Conservation (phyloP, 2,888 invertebrate species). For the Drosophila bunnanda region DNA sequence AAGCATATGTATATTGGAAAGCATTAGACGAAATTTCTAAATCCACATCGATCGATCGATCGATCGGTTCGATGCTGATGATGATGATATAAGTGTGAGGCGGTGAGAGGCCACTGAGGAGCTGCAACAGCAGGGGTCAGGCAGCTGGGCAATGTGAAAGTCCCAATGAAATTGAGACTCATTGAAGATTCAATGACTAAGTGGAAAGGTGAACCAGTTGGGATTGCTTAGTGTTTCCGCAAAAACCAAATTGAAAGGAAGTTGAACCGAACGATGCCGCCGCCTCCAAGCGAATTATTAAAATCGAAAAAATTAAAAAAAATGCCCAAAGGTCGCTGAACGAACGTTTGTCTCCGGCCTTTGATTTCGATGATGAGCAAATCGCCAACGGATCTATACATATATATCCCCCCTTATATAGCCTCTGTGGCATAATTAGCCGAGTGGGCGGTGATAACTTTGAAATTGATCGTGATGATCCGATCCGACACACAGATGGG, state of each 20-base stretch:
- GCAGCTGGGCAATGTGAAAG: constrained; percentile 59
- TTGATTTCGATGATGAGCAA: constrained; percentile 43
- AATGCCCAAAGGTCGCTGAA: constrained; percentile 72
- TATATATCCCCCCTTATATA: constrained; percentile 21
- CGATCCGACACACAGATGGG: constrained; percentile 5
- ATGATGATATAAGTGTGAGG: constrained; percentile 3
- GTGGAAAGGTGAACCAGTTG: constrained; percentile 51
- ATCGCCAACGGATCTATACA: constrained; percentile 16
- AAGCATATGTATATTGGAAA: constrained; percentile 35
- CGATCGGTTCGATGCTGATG: neutral
- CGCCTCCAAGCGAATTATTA: constrained; percentile 19
- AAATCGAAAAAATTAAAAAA: constrained; percentile 12
- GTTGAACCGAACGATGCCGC: constrained; percentile 49
- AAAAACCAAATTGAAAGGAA: constrained; percentile 43
- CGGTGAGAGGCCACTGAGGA: constrained; percentile 6
- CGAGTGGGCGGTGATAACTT: constrained; percentile 45
- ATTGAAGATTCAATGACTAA: constrained; percentile 52
- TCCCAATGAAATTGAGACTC: constrained; percentile 48
- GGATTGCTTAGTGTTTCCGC: constrained; percentile 40
- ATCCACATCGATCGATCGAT: constrained; percentile 56
- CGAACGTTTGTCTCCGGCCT: constrained; percentile 69
- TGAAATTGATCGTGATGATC: constrained; percentile 44
- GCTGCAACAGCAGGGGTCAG: constrained; percentile 24
- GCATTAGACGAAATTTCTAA: constrained; percentile 47
- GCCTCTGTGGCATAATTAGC: constrained; percentile 41